A percentile compares a stretch with the other conserved stretches of the same genome.
phyloP scores from a whole-genome alignment of 2,113 vertebrate species.

The Corapipo altera region DNA sequence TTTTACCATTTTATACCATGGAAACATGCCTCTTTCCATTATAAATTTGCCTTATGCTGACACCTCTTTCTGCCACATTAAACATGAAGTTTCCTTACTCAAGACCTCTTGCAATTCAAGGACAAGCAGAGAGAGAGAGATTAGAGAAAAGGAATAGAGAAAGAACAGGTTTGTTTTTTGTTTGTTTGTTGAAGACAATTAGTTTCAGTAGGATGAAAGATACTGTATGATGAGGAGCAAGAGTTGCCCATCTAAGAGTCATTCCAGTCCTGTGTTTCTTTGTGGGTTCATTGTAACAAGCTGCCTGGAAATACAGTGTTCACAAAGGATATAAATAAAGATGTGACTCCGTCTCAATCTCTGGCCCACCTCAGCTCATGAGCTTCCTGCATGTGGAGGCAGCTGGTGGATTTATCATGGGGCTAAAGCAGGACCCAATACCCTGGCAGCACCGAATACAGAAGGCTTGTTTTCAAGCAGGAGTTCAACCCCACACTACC shows the following conservation, averaged over 20 bases:
- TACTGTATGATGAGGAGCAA: background rate
- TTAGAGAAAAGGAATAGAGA: background rate
- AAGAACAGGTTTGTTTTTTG: background rate
- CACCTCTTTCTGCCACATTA: background rate
- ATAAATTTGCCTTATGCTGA: background rate
- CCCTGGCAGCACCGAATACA: fast-evolving
- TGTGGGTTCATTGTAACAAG: background rate
- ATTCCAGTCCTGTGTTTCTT: background rate
- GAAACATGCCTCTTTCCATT: background rate
- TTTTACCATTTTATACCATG: background rate
- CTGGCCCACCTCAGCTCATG: background rate
- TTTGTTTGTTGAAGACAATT: background rate
- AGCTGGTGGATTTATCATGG: background rate
- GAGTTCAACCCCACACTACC: background rate
- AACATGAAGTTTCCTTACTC: background rate
- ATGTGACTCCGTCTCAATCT: background rate
- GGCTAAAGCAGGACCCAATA: background rate
- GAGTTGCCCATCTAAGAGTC: background rate
- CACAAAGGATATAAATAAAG: background rate
- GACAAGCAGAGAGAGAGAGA: background rate
- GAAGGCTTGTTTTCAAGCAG: background rate
- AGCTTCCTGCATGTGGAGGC: background rate
- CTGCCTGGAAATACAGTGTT: background rate
- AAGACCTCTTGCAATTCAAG: background rate
- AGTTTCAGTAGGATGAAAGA: background rate